These are phyloP conservation scores for Pipa parva DNA, from an alignment of 2,113 vertebrate genomes.

Conservation along the genomic window DNA sequence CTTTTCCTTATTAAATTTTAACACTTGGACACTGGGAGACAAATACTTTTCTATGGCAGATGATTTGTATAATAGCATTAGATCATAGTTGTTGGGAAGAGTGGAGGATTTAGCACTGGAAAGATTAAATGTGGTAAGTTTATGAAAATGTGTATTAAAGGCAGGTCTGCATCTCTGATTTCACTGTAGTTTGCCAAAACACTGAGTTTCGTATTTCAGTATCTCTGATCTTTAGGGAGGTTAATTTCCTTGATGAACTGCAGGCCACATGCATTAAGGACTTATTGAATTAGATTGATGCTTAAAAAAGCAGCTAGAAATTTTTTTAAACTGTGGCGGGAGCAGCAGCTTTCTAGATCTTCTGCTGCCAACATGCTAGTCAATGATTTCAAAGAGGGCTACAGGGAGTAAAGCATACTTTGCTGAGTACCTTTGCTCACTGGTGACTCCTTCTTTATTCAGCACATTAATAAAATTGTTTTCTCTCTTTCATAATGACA, in stretches of 20 bases:
- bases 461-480: too few species aligned
- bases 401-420: too few species aligned
- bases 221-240: constrained; percentile 73
- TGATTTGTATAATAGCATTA: not conserved
- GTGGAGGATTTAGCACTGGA: constrained; percentile 6
- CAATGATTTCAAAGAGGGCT: too few species aligned
- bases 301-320: constrained; percentile 65
- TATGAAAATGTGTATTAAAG: constrained; percentile 64
- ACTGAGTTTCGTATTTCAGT: constrained; percentile 71
- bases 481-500: too few species aligned
- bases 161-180: constrained; percentile 65
- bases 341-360: constrained; percentile 47
- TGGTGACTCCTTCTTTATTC: too few species aligned
- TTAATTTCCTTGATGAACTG: constrained; percentile 81
- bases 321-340: constrained; percentile 54
- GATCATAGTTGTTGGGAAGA: constrained; percentile 4
- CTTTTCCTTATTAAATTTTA: too few species aligned
- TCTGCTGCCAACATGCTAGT: constrained; percentile 12
- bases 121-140: constrained; percentile 36
- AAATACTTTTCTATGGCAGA: not conserved
- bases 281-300: constrained; percentile 77
- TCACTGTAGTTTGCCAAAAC: constrained; percentile 67
- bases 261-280: constrained; percentile 67
- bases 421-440: too few species aligned
- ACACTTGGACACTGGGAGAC: not conserved